Evolutionary conservation across 1,140 invertebrate species (phyloP), one percentile per base, ranked within the genome.

Genomic region (Bombus huntii): DNA sequence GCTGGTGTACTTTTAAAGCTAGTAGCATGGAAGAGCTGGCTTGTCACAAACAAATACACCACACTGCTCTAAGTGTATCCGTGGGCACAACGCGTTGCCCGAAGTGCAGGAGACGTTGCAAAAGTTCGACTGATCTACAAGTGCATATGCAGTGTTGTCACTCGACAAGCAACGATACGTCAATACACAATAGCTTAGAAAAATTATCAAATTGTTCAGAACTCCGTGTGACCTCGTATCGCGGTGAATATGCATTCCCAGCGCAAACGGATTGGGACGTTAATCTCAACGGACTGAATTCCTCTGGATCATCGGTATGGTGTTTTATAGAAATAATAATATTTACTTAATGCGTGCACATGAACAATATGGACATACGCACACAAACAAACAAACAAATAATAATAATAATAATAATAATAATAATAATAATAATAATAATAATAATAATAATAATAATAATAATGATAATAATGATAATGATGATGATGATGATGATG

Each of bases 71-170:
- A 73, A 95, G 94, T 86, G 94, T 95, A 74, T 94, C 94, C 75
- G 95, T 96, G 82, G 96, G 97, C n/a, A 97, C 97, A 18, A 97
- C 97, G n/a, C 96, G 98, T 74, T 98, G 98, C 93, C 97, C 98
- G 92, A 97, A 97, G 90, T 98, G 98, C 92, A 96, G 98, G 81
- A 97, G 98, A 91, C 96, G 97, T 85, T 98, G 98, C 93, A 98
- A 98, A 94, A 97, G 97, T 28, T 97, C 97, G 73, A 96, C 96
- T 6, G 98, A 98, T 95, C 96, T 98, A 22, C 95, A 97, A 78
- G 94, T 96, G 80, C 98, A 98, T 92, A 94, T 98, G 91, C 96
- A 97, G 93, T 96, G 96, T 31, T 98, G 98, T 93, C 92, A 94
- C 34, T 95, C 95, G 92, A 95, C 94, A 85, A 95, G 93, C 86